Conservation (phyloP, 2,113 vertebrate genomes). For the Pachycephala philippinensis region DNA sequence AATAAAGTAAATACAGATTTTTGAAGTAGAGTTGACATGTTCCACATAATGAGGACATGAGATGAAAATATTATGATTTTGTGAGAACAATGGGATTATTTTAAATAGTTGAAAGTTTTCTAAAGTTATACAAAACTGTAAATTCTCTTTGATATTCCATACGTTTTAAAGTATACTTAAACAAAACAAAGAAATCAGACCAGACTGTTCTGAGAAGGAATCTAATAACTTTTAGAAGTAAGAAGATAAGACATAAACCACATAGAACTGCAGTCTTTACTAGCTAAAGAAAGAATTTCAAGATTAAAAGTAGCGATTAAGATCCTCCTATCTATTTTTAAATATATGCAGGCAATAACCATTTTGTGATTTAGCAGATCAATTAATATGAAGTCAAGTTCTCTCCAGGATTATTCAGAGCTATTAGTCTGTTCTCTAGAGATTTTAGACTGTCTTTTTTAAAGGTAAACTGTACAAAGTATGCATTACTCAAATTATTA, state of each 20-base stretch:
- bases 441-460: not conserved
- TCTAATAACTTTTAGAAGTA: not conserved
- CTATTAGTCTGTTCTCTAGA: not conserved
- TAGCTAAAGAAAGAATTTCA: not conserved
- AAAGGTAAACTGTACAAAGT: not conserved
- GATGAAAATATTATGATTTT: not conserved
- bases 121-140: not conserved
- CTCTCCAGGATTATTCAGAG: not conserved
- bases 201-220: not conserved
- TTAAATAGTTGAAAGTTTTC: not conserved
- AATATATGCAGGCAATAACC: not conserved
- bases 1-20: not conserved
- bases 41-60: not conserved
- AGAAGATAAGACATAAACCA: not conserved
- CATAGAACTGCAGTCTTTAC: not conserved
- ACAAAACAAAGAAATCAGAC: not conserved
- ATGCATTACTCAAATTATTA: not conserved
- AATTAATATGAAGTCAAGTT: not conserved
- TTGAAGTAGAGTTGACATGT: not conserved
- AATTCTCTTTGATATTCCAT: not conserved
- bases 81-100: not conserved
- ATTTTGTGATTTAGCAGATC: not conserved
- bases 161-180: not conserved
- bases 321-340: not conserved
- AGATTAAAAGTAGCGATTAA: not conserved